phyloP scores from a whole-genome alignment of 2,888 invertebrate species.

The Cephus spinipes region DNA sequence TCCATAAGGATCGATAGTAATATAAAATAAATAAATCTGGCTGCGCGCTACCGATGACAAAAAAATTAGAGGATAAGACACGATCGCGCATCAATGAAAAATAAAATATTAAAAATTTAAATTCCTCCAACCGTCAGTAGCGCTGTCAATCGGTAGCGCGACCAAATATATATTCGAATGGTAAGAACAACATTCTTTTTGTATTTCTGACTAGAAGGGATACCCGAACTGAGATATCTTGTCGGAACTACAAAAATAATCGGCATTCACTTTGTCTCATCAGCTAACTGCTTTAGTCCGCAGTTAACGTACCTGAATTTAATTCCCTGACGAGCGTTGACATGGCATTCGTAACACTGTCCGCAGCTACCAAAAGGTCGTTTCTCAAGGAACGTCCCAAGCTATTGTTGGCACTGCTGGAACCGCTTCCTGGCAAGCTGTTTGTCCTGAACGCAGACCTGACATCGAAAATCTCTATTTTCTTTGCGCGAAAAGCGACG shows the following conservation, averaged over 20 bases:
- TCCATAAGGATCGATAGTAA: background rate
- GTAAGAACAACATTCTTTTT: background rate
- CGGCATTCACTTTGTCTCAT: background rate
- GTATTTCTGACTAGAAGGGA: background rate
- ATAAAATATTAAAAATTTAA: background rate
- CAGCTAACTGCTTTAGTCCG: background rate
- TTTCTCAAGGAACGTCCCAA: conserved; percentile 78
- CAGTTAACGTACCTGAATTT: conserved; percentile 80
- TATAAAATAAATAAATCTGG: background rate
- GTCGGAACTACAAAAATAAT: background rate
- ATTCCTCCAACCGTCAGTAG: background rate
- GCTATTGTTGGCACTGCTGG: conserved; percentile 64
- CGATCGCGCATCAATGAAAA: background rate
- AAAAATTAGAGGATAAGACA: background rate
- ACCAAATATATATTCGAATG: background rate
- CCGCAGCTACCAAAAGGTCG: conserved; percentile 94
- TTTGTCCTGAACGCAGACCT: conserved; percentile 67
- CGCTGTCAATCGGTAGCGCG: background rate
- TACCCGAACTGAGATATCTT: background rate
- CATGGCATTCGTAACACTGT: conserved; percentile 98
- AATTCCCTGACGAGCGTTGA: conserved; percentile 95
- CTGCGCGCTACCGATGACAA: background rate
- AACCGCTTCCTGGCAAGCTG: conserved; percentile 64
- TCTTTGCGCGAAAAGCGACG: conserved; percentile 57
- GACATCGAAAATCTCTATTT: conserved; percentile 65